phyloP scores from a whole-genome alignment of 2,797 vertebrate genomes.

The Moxostoma hubbsi region DNA sequence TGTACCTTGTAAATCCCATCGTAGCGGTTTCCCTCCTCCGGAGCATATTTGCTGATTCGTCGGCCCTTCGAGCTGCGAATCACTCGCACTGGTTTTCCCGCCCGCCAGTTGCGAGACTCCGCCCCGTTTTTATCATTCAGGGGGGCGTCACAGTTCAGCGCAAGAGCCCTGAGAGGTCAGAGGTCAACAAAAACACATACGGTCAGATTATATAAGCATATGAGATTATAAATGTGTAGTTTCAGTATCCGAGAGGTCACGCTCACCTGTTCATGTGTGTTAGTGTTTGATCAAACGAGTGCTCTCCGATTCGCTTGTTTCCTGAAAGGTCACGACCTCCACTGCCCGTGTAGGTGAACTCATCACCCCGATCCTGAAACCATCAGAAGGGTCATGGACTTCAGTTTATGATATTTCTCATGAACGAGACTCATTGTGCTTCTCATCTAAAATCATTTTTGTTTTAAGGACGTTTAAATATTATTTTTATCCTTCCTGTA shows the following conservation, averaged over 20 bases:
- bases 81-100: slow-evolving; percentile 95
- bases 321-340: slow-evolving; percentile 98
- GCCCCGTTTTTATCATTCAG: slow-evolving; percentile 97
- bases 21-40: slow-evolving; percentile 98
- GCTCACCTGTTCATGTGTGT: slow-evolving; percentile 97
- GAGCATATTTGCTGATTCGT: slow-evolving; percentile 98
- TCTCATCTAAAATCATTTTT: too few relatives aligned
- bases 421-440: too few relatives aligned
- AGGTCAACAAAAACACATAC: slow-evolving; percentile 10
- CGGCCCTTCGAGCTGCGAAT: slow-evolving; percentile 97
- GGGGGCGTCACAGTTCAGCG: slow-evolving; percentile 95
- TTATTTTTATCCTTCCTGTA: too few relatives aligned
- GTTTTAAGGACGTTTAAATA: too few relatives aligned
- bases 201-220: not conserved
- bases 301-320: slow-evolving; percentile 97
- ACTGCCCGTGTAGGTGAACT: slow-evolving; percentile 98
- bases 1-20: slow-evolving; percentile 98
- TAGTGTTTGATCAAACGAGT: slow-evolving; percentile 96
- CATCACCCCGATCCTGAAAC: slow-evolving; percentile 94
- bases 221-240: not conserved
- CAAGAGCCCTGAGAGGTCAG: slow-evolving; percentile 85
- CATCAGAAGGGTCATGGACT: not conserved
- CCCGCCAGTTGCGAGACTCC: slow-evolving; percentile 97
- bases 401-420: too few relatives aligned
- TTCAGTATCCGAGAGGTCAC: not conserved